Evolutionary conservation across 2,113 vertebrate species (phyloP).

Genomic region (Malaclemys terrapin): DNA sequence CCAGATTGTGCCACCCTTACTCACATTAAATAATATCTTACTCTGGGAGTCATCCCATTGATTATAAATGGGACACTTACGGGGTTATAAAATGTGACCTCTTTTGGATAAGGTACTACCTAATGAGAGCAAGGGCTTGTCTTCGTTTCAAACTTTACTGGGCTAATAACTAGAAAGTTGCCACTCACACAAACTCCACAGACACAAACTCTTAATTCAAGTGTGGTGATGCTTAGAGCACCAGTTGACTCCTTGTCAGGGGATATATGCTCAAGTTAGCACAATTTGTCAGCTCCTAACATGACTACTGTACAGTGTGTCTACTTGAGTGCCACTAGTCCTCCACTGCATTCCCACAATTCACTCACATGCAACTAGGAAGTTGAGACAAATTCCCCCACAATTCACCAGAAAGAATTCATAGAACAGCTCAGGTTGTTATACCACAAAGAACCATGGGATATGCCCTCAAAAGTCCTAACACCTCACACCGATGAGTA

Average conservation of each 20-base stretch:
- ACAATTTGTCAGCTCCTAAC: background rate
- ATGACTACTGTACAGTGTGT: background rate
- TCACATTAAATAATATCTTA: background rate
- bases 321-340: background rate
- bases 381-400: background rate
- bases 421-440: background rate
- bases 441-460: background rate
- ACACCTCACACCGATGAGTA: background rate
- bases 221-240: background rate
- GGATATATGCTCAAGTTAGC: background rate
- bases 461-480: background rate
- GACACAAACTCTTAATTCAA: background rate
- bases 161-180: background rate
- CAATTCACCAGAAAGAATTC: background rate
- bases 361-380: background rate
- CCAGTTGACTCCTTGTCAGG: background rate
- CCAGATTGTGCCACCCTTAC: background rate
- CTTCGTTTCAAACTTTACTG: background rate
- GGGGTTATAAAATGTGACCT: background rate
- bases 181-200: background rate
- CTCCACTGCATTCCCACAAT: background rate
- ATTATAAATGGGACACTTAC: background rate
- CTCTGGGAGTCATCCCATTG: background rate
- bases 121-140: background rate
- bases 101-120: background rate